Conservation (phyloP, 2,113 vertebrate genomes). For the Lynx canadensis region DNA sequence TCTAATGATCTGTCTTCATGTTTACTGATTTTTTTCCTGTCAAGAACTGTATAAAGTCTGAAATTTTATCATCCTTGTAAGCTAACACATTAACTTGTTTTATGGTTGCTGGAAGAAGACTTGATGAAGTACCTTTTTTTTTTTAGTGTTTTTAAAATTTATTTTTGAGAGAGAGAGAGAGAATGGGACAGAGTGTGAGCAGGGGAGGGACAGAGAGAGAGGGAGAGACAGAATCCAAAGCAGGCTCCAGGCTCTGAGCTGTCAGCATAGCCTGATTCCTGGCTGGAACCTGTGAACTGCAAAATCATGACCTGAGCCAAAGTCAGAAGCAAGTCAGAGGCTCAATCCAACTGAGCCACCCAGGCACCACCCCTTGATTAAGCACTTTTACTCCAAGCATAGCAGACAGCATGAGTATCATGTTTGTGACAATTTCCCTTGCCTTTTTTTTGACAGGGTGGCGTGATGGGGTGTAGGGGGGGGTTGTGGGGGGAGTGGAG, state of each 20-base stretch:
- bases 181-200: too few species aligned
- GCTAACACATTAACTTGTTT: neutral
- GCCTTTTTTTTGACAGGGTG: neutral
- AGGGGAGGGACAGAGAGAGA: too few species aligned
- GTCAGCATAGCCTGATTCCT: too few species aligned
- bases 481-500: neutral
- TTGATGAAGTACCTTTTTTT: neutral
- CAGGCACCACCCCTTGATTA: neutral
- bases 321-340: too few species aligned
- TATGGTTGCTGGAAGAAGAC: neutral
- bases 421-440: neutral
- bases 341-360: too few species aligned
- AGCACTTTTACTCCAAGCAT: neutral
- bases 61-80: neutral
- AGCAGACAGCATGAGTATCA: neutral
- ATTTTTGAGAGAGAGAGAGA: too few species aligned
- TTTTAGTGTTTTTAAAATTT: too few species aligned
- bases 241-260: too few species aligned
- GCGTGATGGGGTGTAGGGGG: neutral
- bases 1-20: neutral
- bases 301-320: too few species aligned
- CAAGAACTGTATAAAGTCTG: neutral
- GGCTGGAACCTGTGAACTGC: too few species aligned
- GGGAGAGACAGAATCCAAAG: too few species aligned
- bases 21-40: constrained; percentile 7